Evolutionary conservation across 2,797 vertebrate genomes (phyloP).

Genomic region (Melanotaenia trifasciata): DNA sequence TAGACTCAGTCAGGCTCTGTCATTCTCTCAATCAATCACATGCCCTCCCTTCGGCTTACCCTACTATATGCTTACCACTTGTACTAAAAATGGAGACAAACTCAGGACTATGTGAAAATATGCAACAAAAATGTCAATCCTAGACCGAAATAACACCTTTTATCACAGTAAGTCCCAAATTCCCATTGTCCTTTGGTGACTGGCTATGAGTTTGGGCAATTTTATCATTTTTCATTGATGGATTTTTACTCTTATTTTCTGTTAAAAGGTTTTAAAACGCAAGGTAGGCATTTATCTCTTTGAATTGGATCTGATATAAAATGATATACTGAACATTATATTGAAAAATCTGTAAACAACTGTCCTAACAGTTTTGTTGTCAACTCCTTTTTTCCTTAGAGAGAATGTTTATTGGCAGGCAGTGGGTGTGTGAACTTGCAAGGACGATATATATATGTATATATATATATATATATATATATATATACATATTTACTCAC

Average conservation of each 20-base stretch:
- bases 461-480: too few relatives aligned
- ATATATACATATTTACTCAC: too few relatives aligned
- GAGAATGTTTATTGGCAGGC: too few relatives aligned
- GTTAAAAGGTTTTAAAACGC: too few relatives aligned
- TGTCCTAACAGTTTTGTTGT: background rate
- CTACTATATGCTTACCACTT: constrained; percentile 36
- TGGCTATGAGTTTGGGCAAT: background rate
- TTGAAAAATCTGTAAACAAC: background rate
- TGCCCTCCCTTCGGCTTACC: constrained; percentile 13
- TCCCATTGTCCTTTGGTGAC: background rate
- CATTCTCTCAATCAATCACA: constrained; percentile 66
- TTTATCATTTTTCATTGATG: too few relatives aligned
- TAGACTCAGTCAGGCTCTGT: constrained; percentile 60
- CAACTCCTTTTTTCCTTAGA: background rate
- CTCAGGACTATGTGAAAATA: constrained; percentile 1
- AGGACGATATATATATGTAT: background rate
- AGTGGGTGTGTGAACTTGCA: background rate
- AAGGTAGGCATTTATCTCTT: too few relatives aligned
- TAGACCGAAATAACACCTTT: background rate
- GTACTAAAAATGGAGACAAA: constrained; percentile 16
- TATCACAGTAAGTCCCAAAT: background rate
- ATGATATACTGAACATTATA: too few relatives aligned
- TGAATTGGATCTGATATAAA: too few relatives aligned
- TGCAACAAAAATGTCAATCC: background rate
- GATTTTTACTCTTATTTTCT: too few relatives aligned